Evolutionary conservation across 2,888 invertebrate genomes (phyloP), one percentile per base, ranked within the genome.

Genomic region (Melanchra persicariae): DNA sequence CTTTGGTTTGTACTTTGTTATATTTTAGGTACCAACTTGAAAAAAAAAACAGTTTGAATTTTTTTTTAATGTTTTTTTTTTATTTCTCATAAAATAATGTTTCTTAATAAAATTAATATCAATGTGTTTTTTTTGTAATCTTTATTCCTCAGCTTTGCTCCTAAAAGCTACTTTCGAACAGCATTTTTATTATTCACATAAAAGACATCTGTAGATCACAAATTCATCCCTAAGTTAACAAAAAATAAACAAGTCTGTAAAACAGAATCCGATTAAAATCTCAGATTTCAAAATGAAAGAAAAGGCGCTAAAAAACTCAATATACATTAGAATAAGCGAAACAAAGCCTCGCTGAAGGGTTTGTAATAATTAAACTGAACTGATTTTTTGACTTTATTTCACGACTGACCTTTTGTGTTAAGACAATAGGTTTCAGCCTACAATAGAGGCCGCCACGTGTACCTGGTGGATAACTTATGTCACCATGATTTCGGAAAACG

Each of bases 311-410:
- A 55, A 70, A 70, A 74, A 30, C 73, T 71, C 68, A 72, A 79
- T 74, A 70, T 64, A 77, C 70, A 77, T 85, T 74, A 69, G 81
- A 84, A 83, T 69, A 77, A 65, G 47, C 49, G 45, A 66, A 80
- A 84, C 85, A 87, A 86, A 81, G 79, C 72, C 65, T 45, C 74
- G 65, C 74, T 84, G 84, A 87, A 87, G 85, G 87, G 88, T 82
- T 86, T 85, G 84, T 77, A 84, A 85, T 88, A 87, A 88, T 89
- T 87, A 88, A 87, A 82, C 76, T 74, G 69, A 70, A 75, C 80
- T 85, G 89, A 88, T 89, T 89, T 87, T 89, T 88, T 74, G 85
- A 87, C 86, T 89, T 87, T 85, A 82, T 87, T 88, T 83, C 81
- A 87, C 77, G 77, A 76, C 85, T 77, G 68, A 83, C 83, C 83